phyloP scores from a whole-genome alignment of 2,113 vertebrate genomes.

The Hemiscyllium ocellatum region DNA sequence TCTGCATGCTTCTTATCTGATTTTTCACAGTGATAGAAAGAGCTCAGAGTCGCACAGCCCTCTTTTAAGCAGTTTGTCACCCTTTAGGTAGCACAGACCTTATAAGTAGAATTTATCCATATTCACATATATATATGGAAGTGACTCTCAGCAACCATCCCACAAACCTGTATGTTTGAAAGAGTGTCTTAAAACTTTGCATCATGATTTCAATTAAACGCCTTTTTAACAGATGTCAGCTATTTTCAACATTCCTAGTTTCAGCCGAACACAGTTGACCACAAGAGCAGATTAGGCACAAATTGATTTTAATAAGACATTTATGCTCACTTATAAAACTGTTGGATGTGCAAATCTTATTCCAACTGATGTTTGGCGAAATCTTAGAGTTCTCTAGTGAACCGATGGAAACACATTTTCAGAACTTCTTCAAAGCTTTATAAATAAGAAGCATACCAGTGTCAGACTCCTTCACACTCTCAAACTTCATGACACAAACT shows the following conservation, averaged over 20 bases:
- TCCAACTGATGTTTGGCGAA: not conserved
- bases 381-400: not conserved
- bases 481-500: not conserved
- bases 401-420: not conserved
- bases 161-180: not conserved
- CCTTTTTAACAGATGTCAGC: not conserved
- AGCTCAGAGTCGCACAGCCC: not conserved
- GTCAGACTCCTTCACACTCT: not conserved
- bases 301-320: not conserved
- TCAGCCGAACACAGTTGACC: not conserved
- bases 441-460: not conserved
- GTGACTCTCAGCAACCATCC: not conserved
- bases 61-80: not conserved
- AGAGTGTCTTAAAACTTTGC: not conserved
- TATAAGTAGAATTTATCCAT: not conserved
- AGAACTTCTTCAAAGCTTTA: not conserved
- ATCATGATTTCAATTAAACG: not conserved
- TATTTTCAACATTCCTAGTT: not conserved
- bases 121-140: not conserved
- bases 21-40: constrained; percentile 35
- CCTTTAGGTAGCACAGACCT: not conserved
- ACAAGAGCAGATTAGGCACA: not conserved
- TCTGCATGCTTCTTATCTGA: constrained; percentile 36
- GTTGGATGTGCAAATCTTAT: not conserved
- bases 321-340: not conserved